A percentile compares a stretch with the other conserved stretches of the same genome.
These are phyloP conservation scores for Callospermophilus lateralis DNA, from an alignment of 2,113 vertebrate species.

Conservation along the genomic window DNA sequence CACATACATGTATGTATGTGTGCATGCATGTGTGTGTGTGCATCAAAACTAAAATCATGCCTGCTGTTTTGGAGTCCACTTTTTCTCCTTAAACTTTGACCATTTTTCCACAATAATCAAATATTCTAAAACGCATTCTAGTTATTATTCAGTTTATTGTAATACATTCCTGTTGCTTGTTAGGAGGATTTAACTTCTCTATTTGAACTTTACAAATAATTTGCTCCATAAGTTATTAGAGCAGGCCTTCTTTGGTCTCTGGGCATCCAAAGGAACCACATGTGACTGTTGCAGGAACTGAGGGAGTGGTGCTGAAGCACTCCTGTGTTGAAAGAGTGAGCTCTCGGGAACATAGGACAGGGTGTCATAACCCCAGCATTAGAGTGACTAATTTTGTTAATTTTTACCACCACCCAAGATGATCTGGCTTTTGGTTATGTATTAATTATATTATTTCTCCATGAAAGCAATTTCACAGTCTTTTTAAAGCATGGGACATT, in stretches of 20 bases:
- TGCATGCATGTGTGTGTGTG: no score
- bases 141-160: neutral
- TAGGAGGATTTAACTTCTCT: neutral
- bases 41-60: neutral
- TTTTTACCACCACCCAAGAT: neutral
- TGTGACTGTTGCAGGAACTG: neutral
- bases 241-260: neutral
- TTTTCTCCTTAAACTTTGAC: conserved; percentile 12
- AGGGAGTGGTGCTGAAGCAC: neutral
- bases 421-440: neutral
- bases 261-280: neutral
- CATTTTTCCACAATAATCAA: conserved; percentile 21
- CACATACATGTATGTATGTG: neutral
- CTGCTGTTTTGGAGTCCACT: neutral
- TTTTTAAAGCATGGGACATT: neutral
- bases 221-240: neutral
- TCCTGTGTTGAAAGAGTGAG: neutral
- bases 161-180: neutral
- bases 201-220: neutral
- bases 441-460: neutral
- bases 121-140: conserved; percentile 38
- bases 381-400: neutral
- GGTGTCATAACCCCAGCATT: neutral
- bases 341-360: neutral
- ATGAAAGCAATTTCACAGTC: neutral